Evolutionary conservation across 1,140 invertebrate species (phyloP).

Genomic region (Drosophila lacertosa): DNA sequence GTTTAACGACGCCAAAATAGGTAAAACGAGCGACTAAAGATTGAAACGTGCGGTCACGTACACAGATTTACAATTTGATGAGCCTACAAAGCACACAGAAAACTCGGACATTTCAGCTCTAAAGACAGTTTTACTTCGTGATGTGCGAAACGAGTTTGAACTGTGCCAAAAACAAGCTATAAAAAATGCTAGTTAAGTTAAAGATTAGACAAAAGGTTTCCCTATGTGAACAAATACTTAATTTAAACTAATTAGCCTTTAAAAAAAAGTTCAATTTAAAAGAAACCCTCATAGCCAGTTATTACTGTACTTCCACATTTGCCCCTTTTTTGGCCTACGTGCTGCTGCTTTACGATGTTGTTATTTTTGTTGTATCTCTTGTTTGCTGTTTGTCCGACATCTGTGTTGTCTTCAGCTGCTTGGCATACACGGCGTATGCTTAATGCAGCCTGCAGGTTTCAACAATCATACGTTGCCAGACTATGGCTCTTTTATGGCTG

Average conservation of each 20-base stretch:
- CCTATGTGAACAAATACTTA: too few species aligned
- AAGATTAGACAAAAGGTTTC: too few species aligned
- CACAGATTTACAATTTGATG: constrained; percentile 59
- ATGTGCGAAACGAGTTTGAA: not conserved
- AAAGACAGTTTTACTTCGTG: not conserved
- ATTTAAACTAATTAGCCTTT: too few species aligned
- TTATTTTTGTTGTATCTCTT: constrained; percentile 16
- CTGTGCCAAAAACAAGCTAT: too few species aligned
- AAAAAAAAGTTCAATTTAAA: too few species aligned
- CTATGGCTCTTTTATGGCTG: constrained; percentile 48
- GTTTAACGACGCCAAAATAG: constrained; percentile 60
- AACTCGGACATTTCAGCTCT: constrained; percentile 10
- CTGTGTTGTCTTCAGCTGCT: not conserved
- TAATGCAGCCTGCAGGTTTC: constrained; percentile 31
- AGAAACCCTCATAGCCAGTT: not conserved
- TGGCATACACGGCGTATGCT: constrained; percentile 52
- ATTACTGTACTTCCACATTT: constrained; percentile 36
- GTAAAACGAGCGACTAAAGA: constrained; percentile 45
- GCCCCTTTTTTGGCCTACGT: constrained; percentile 47
- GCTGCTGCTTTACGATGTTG: constrained; percentile 29
- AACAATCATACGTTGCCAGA: constrained; percentile 46
- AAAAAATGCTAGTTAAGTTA: too few species aligned
- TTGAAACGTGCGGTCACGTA: constrained; percentile 55
- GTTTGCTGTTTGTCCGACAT: constrained; percentile 3
- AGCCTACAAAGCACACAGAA: constrained; percentile 33